These are phyloP conservation scores for Mus minutoides DNA, from an alignment of 2,797 vertebrate species.

Conservation along the genomic window DNA sequence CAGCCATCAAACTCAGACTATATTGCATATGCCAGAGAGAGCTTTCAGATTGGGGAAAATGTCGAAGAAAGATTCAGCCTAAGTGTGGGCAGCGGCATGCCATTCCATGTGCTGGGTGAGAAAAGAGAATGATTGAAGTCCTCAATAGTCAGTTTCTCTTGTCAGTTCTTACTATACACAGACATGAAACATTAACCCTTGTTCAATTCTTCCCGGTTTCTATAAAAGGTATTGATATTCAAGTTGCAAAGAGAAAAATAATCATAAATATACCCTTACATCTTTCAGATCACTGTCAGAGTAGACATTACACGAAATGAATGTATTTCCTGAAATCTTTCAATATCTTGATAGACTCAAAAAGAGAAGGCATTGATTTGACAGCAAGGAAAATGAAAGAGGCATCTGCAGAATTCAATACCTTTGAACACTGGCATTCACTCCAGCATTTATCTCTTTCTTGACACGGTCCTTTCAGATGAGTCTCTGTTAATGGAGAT, in stretches of 20 bases:
- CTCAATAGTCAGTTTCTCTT: neutral
- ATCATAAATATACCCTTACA: neutral
- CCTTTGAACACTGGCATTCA: conserved; percentile 41
- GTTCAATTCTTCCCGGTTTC: neutral
- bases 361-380: conserved; percentile 62
- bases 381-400: conserved; percentile 58
- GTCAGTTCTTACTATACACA: neutral
- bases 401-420: conserved; percentile 30
- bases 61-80: neutral
- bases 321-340: conserved; percentile 44
- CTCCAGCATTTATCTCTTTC: conserved; percentile 29
- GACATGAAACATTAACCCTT: neutral
- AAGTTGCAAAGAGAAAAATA: conserved; percentile 13
- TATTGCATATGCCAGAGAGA: too few species aligned
- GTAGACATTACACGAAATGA: conserved; percentile 42
- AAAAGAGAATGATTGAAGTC: neutral
- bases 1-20: too few species aligned
- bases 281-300: conserved; percentile 42
- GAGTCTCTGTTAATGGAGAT: conserved; percentile 44
- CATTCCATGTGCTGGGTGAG: neutral
- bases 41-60: neutral
- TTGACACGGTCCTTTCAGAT: conserved; percentile 27
- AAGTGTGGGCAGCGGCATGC: neutral
- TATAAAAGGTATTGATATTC: neutral
- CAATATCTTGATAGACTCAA: conserved; percentile 28